Base-by-base conservation (phyloP, 2,888 invertebrate genomes). In the Eilema sororculum region DNA sequence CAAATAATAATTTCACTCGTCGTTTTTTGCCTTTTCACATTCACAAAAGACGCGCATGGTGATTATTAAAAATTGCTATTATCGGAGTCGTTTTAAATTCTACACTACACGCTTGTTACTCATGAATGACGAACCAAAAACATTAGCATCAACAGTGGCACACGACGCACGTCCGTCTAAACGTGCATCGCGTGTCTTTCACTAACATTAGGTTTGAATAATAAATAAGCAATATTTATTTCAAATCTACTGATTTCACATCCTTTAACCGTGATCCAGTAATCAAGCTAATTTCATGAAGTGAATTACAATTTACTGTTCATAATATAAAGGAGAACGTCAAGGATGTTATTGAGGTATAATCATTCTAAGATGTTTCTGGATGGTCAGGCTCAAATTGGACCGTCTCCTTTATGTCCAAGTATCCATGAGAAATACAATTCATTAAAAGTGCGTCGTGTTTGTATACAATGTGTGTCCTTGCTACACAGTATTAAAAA, bases 111-210 rank as follows among this genome's bases (percentile, higher is more conserved):
- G 79, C 79, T 91, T 91, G 75, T 78, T 89, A 93, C 92, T 89
- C 92, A 87, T 79, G 76, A 79, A 87, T 79, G 76, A 78, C 74
- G 87, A 82, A 83, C 83, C 85, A 80, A 84, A 84, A 79, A 82
- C 84, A 89, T 88, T 89, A 82, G 83, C 87, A 90, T 87, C 86
- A 81, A 82, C 82, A 81, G 85, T 84, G 91, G 94, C 94, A 94
- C 94, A 93, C 94, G 94, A 91, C 94, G 72, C 93, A 94, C 94
- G 94, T 93, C 90, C 89, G 87, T 83, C 85, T 84, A 28, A 28
- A 62, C 64, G 46, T 33, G 30, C 57, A 30, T 65, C 65, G 71
- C 63, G 67, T 59, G 65, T 68, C 68, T 65, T 12, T 59, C 71
- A 77, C 76, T 89, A 86, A 80, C 79, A 77, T 84, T 78, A 84